Percentiles rank a stretch among this genome's conserved stretches.
Evolutionary conservation across 2,888 invertebrate species (phyloP).

Genomic region (Leptinotarsa juncta): DNA sequence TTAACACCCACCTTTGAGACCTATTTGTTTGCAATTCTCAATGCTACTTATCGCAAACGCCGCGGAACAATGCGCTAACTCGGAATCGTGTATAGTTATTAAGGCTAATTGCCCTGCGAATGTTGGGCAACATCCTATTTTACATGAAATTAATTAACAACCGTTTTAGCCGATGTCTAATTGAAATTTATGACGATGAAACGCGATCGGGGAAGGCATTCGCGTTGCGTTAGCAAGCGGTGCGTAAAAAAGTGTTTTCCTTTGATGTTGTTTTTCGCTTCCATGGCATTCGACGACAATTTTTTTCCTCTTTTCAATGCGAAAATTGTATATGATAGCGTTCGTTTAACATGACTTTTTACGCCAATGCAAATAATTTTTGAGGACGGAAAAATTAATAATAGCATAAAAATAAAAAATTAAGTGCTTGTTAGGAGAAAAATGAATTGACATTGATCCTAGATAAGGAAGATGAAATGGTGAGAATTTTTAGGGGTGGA

Average conservation of each 20-base stretch:
- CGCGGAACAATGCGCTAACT: slow-evolving; percentile 8
- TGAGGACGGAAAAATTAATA: too few relatives aligned
- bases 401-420: too few relatives aligned
- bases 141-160: slow-evolving; percentile 15
- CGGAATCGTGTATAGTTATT: slow-evolving; percentile 25
- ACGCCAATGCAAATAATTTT: too few relatives aligned
- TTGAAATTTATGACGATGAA: slow-evolving; percentile 11
- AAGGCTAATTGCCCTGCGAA: slow-evolving; percentile 24
- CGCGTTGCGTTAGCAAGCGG: background rate
- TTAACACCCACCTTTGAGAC: slow-evolving; percentile 20
- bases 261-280: background rate
- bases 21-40: slow-evolving; percentile 24
- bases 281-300: background rate
- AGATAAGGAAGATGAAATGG: too few relatives aligned
- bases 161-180: slow-evolving; percentile 16
- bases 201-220: background rate
- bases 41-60: slow-evolving; percentile 22
- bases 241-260: slow-evolving; percentile 14
- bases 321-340: too few relatives aligned
- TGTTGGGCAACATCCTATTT: slow-evolving; percentile 20
- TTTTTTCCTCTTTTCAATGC: background rate
- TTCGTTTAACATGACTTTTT: too few relatives aligned
- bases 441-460: too few relatives aligned
- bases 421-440: too few relatives aligned
- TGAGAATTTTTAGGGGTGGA: too few relatives aligned